These are phyloP conservation scores for Caenorhabditis japonica DNA, from an alignment of 2,888 invertebrate species.

Conservation along the genomic window DNA sequence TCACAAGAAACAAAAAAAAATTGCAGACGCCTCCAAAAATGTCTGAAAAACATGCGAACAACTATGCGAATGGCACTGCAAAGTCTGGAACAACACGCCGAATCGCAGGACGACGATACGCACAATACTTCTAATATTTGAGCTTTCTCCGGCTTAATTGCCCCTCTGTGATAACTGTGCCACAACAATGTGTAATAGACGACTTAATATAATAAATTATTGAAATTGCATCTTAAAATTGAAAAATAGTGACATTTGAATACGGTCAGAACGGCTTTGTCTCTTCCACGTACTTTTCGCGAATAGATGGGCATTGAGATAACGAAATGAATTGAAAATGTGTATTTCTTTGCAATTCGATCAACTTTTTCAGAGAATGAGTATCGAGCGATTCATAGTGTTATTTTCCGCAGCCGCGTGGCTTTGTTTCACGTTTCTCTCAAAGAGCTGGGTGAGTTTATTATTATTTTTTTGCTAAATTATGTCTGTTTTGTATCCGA, in stretches of 20 bases:
- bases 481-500: too few relatives aligned
- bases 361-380: constrained; percentile 14
- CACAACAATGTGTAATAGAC: neutral
- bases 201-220: neutral
- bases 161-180: constrained; percentile 10
- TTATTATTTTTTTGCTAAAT: too few relatives aligned
- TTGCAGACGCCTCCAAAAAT: constrained; percentile 67
- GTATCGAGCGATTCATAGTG: constrained; percentile 21
- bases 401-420: constrained; percentile 34
- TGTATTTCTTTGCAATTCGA: too few relatives aligned
- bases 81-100: constrained; percentile 61
- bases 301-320: neutral
- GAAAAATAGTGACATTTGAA: neutral
- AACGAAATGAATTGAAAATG: too few relatives aligned
- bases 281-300: neutral
- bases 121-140: constrained; percentile 63
- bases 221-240: neutral
- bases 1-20: neutral
- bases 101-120: constrained; percentile 44
- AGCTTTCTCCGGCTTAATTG: neutral
- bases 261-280: neutral
- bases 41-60: constrained; percentile 64
- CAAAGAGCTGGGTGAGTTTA: constrained; percentile 54
- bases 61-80: constrained; percentile 68
- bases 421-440: constrained; percentile 27